Conservation (phyloP, 2,113 vertebrate genomes). For the Aythya baeri region DNA sequence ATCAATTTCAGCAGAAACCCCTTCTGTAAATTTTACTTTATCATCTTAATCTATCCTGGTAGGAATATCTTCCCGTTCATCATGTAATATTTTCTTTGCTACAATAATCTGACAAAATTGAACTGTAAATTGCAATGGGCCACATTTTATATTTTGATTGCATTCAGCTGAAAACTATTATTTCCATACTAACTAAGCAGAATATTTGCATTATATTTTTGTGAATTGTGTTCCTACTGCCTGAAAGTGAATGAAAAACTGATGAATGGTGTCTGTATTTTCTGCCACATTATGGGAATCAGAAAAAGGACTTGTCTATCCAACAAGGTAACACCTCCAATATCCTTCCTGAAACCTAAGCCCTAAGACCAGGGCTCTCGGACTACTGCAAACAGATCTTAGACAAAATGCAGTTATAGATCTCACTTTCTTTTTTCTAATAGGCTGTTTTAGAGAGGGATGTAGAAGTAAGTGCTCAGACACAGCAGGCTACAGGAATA, state of each 20-base stretch:
- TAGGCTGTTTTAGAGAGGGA: background rate
- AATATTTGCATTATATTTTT: background rate
- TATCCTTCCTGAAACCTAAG: background rate
- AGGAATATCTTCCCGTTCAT: background rate
- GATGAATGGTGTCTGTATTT: fast-evolving
- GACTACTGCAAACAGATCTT: background rate
- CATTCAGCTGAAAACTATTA: background rate
- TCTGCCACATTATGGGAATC: background rate
- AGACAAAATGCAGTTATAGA: background rate
- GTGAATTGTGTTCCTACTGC: background rate
- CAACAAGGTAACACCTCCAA: background rate
- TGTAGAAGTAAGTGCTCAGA: background rate
- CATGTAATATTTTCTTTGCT: background rate
- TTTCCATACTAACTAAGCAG: background rate
- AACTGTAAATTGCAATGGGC: background rate
- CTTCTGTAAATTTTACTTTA: background rate
- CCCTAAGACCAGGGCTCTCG: background rate
- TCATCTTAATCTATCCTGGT: background rate
- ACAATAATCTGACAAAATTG: background rate
- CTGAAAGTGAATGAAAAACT: background rate
- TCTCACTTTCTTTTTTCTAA: background rate
- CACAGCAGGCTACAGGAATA: background rate
- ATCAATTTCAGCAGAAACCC: background rate
- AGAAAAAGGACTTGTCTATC: background rate
- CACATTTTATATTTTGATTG: background rate